A percentile compares a stretch with the other conserved stretches of the same genome.
phyloP scores from a whole-genome alignment of 1,140 invertebrate genomes.

The Nasonia vitripennis region DNA sequence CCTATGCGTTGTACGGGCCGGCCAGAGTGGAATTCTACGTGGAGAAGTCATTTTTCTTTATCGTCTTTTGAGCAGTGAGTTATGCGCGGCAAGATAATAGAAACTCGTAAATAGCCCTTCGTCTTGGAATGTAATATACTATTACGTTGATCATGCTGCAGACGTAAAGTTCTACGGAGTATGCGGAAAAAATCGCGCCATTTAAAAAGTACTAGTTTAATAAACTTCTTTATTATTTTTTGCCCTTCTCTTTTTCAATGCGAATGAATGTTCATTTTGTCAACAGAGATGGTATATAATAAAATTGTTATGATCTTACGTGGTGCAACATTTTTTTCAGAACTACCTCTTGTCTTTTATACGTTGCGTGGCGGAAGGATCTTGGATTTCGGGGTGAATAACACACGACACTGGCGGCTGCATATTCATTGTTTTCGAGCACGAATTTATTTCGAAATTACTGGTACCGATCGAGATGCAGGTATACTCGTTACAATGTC shows the following conservation, averaged over 20 bases:
- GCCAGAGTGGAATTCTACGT: background rate
- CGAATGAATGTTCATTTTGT: constrained; percentile 1
- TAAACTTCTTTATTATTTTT: background rate
- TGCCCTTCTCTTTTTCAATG: background rate
- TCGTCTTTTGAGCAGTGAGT: background rate
- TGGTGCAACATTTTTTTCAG: background rate
- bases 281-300: constrained; percentile 24
- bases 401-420: background rate
- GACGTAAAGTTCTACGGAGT: background rate
- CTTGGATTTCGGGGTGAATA: background rate
- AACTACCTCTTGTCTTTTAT: background rate
- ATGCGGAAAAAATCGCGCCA: too few relatives aligned
- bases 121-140: constrained; percentile 51
- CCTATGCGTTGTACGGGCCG: background rate
- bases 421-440: constrained; percentile 32
- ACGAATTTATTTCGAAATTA: constrained; percentile 46
- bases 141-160: background rate
- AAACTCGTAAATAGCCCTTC: background rate
- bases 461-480: constrained; percentile 26
- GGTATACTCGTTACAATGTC: constrained; percentile 33
- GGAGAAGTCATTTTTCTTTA: background rate
- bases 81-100: background rate
- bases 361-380: background rate
- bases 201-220: background rate
- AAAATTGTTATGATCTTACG: constrained; percentile 44